phyloP scores from a whole-genome alignment of 2,113 vertebrate species.

The Eubucco bourcierii region DNA sequence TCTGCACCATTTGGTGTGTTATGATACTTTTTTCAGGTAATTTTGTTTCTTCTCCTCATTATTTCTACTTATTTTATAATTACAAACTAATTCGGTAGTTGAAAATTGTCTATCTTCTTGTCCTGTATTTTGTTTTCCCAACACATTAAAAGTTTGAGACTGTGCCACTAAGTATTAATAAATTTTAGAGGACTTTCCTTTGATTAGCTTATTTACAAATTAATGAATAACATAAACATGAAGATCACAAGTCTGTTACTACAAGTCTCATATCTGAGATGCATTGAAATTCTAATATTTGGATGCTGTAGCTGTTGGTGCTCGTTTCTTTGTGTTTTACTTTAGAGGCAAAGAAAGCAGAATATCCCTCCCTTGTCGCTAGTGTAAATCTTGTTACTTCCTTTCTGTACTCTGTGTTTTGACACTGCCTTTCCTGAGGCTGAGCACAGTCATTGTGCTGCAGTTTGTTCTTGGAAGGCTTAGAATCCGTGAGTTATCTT shows the following conservation, averaged over 20 bases:
- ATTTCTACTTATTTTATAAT: neutral
- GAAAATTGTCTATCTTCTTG: neutral
- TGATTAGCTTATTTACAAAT: neutral
- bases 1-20: neutral
- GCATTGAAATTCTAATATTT: neutral
- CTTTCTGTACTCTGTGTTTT: neutral
- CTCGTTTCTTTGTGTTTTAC: neutral
- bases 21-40: neutral
- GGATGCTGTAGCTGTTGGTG: neutral
- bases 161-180: neutral
- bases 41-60: neutral
- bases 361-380: neutral
- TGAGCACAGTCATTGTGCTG: neutral
- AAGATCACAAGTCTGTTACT: neutral
- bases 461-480: constrained; percentile 37
- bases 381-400: neutral
- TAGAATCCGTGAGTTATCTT: constrained; percentile 40
- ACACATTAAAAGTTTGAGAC: neutral
- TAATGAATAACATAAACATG: neutral
- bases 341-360: neutral
- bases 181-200: neutral
- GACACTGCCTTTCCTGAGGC: neutral
- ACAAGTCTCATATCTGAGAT: neutral
- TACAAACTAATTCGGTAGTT: neutral
- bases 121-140: neutral